Conservation (phyloP, 2,797 vertebrate species). For the Leucoraja ocellata region DNA sequence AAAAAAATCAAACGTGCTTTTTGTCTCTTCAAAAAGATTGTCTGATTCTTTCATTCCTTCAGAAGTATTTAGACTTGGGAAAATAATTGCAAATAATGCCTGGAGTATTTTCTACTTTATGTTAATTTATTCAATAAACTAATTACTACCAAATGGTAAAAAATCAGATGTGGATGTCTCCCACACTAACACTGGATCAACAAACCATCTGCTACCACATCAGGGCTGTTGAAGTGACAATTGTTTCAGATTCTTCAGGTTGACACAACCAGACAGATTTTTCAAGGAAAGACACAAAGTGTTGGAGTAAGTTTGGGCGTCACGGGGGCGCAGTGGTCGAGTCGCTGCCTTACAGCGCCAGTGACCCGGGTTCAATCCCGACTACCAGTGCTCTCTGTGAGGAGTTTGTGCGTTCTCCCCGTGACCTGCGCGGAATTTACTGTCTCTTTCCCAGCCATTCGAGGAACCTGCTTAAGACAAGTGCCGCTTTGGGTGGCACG, state of each 20-base stretch:
- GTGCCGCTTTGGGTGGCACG: no score
- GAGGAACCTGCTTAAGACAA: no score
- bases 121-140: constrained; percentile 99
- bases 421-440: no score
- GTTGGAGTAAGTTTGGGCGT: no score
- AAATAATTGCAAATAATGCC: constrained; percentile 81
- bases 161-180: constrained; percentile 87
- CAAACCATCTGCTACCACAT: constrained; percentile 65
- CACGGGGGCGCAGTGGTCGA: no score
- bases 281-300: no score
- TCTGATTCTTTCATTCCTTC: constrained; percentile 52
- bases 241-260: constrained; percentile 39
- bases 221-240: constrained; percentile 55
- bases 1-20: constrained; percentile 52
- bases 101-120: constrained; percentile 81
- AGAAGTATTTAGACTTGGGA: constrained; percentile 59
- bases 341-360: no score
- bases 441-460: no score
- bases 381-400: no score
- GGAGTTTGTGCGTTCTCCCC: no score
- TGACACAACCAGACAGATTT: constrained; percentile 1
- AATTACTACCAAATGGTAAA: constrained; percentile 92
- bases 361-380: no score
- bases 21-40: constrained; percentile 53
- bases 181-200: constrained; percentile 71